Evolutionary conservation across 2,888 invertebrate genomes (phyloP), one percentile per base, ranked within the genome.

Genomic region (Drosophila monieri): DNA sequence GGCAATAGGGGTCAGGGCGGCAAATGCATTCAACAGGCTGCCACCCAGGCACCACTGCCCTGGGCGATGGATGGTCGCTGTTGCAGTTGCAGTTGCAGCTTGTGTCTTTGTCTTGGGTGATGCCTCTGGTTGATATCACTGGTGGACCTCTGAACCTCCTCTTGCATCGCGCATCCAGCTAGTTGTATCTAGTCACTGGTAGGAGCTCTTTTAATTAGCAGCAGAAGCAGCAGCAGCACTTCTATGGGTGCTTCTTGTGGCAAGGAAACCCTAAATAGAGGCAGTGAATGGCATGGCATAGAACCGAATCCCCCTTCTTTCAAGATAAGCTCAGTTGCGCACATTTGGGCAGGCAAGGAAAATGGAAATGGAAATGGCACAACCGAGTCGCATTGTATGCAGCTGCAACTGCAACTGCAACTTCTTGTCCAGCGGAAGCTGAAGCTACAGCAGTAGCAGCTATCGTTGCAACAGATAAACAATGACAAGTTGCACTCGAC

Each of bases 161-260:
- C 23, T 15, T 37, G 32, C 37, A 49, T 57, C 46, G 56, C 37
- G 56, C 41, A 49, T 57, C 46, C 66, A 27, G 52, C 41, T 57
- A 57, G 73, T 72, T 72, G 68, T 57, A 51, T 61, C 69, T 61
- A 44, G 73, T 54, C 35, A 39, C 37, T 60, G 51, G 58, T 52
- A 59, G 67, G n/a, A n/a, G 53, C 73, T 77, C 75, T 73, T 75
- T 73, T 77, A 78, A 78, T 78, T 78, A 77, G 67, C 70, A 71
- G 75, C 49, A 68, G 52, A 39, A 35, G 69, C 69, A 67, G 32
- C 41, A 18, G 18, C 18, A 18, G 64, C 68, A 71, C 52, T 60
- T 73, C 71, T 77, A 77, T 73, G 77, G 77, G 59, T 64, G 75
- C 77, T 70, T 70, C 54, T 65, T 52, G 59, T 54, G 53, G 55